Percentiles rank a stretch among this genome's conserved stretches.
Evolutionary conservation across 1,140 invertebrate genomes (phyloP).

Genomic region (Caenorhabditis briggsae): DNA sequence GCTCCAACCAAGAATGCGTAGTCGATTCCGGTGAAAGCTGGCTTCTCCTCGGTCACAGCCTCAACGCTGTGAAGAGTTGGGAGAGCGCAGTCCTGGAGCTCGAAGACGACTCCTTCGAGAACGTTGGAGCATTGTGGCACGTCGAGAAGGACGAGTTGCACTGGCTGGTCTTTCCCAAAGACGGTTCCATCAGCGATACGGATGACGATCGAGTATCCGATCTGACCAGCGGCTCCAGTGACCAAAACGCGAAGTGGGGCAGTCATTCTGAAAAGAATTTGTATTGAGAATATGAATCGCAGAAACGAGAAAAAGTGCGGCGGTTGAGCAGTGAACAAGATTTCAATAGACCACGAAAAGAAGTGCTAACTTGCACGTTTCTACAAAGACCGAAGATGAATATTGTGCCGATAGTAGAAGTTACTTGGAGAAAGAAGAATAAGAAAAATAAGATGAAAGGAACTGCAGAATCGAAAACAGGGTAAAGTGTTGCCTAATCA

Average conservation of each 20-base stretch:
- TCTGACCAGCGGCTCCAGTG: conserved; percentile 94
- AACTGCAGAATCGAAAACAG: not conserved
- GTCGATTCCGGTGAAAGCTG: conserved; percentile 94
- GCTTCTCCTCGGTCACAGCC: conserved; percentile 87
- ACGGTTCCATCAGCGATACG: conserved; percentile 83
- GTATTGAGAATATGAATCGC: not conserved
- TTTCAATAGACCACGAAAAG: not conserved
- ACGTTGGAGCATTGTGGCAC: conserved; percentile 94
- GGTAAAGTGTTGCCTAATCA: conserved; percentile 30
- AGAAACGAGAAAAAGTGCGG: not conserved
- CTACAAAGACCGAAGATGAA: not conserved
- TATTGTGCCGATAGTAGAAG: no score
- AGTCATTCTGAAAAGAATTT: conserved; percentile 52
- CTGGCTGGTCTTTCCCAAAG: conserved; percentile 81
- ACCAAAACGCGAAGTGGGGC: conserved; percentile 87
- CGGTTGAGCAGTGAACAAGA: not conserved
- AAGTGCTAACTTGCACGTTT: conserved; percentile 10
- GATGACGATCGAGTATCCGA: conserved; percentile 89
- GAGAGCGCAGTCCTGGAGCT: conserved; percentile 93
- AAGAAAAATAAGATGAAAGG: not conserved
- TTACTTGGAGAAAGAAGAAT: no score
- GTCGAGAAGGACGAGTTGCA: conserved; percentile 92
- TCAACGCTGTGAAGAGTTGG: conserved; percentile 88
- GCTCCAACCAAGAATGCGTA: conserved; percentile 98
- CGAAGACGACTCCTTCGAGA: conserved; percentile 95